Percentiles rank a stretch among this genome's conserved stretches.
phyloP scores from a whole-genome alignment of 2,797 vertebrate species.

The Poeciliopsis paucimaculata region DNA sequence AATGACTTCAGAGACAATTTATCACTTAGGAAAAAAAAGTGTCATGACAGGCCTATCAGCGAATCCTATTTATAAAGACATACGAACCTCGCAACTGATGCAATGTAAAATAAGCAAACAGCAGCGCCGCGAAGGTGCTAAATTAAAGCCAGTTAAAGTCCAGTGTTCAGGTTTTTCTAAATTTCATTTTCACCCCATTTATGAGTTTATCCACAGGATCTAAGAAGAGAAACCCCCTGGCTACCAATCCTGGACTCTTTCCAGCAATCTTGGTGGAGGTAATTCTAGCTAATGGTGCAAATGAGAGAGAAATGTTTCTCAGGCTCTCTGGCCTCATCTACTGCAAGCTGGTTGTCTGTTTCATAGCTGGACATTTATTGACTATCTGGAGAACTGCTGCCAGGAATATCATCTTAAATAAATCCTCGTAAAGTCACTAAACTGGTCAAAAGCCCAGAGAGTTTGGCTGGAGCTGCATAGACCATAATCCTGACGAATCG shows the following conservation, averaged over 20 bases:
- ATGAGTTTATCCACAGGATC: neutral
- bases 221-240: neutral
- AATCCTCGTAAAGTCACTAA: conserved; percentile 15
- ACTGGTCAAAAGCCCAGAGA: neutral
- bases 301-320: conserved; percentile 12
- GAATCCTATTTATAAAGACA: conserved; percentile 3
- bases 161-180: neutral
- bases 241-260: neutral
- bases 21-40: neutral
- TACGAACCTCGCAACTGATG: neutral
- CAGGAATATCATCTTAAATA: conserved; percentile 31
- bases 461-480: neutral
- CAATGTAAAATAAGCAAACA: neutral
- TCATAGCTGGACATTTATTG: conserved; percentile 31
- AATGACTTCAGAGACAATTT: too few relatives aligned
- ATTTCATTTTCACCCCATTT: neutral
- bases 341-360: conserved; percentile 27
- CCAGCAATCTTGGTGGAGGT: neutral
- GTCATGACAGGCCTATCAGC: too few relatives aligned
- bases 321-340: conserved; percentile 6
- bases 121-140: neutral
- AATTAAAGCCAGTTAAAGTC: neutral
- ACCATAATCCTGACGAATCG: neutral
- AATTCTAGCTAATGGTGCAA: conserved; percentile 43
- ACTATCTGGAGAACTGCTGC: conserved; percentile 24